Evolutionary conservation across 2,888 invertebrate genomes (phyloP).

Genomic region (Theodoxus fluviatilis): DNA sequence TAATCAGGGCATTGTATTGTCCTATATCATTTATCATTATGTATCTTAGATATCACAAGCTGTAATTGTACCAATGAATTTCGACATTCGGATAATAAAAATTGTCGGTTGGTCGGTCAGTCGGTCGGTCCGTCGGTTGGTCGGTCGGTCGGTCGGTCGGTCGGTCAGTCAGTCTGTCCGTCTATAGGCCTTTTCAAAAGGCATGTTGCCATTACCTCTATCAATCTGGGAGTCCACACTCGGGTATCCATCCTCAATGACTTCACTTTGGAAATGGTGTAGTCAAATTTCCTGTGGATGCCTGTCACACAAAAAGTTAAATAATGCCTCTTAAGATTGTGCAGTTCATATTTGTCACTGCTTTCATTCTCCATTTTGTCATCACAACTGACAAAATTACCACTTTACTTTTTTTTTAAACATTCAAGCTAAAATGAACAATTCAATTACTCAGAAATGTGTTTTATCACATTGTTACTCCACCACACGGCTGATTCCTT

Average conservation of each 20-base stretch:
- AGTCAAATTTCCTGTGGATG: conserved; percentile 89
- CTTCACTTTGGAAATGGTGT: conserved; percentile 91
- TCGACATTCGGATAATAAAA: too few species aligned
- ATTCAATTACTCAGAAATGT: too few species aligned
- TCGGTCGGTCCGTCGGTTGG: too few species aligned
- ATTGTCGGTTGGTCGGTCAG: too few species aligned
- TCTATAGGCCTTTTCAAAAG: background rate
- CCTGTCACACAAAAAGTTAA: conserved; percentile 65
- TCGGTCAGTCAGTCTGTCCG: background rate
- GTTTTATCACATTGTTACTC: too few species aligned
- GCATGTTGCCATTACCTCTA: conserved; percentile 45
- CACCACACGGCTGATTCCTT: too few species aligned
- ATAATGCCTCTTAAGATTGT: background rate
- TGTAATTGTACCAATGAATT: too few species aligned
- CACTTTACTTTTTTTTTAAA: background rate
- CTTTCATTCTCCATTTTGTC: background rate
- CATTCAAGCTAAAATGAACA: background rate
- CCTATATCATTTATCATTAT: too few species aligned
- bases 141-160: too few species aligned
- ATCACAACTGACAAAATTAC: background rate
- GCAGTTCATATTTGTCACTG: background rate
- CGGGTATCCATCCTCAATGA: conserved; percentile 71
- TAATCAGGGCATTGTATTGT: too few species aligned
- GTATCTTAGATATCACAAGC: too few species aligned
- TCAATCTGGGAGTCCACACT: conserved; percentile 60